phyloP scores from a whole-genome alignment of 2,888 invertebrate species.

The Ichneumoninae sp. region DNA sequence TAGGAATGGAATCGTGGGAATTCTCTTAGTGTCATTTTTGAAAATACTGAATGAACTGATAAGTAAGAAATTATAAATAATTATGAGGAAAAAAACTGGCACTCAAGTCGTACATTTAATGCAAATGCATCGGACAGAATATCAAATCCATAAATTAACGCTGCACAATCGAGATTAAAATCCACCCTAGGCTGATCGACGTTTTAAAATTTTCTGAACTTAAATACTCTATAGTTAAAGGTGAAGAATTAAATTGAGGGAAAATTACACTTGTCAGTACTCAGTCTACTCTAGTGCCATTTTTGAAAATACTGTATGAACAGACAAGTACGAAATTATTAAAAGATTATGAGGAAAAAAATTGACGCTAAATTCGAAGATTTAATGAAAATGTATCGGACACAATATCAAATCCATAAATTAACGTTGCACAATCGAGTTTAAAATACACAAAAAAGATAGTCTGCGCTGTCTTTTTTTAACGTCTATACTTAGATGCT shows the following conservation, averaged over 20 bases:
- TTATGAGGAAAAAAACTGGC: too few species aligned
- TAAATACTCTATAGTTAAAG: too few species aligned
- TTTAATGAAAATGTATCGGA: neutral
- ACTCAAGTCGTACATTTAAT: too few species aligned
- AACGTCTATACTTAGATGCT: neutral
- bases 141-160: too few species aligned
- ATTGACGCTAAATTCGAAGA: neutral
- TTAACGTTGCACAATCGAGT: neutral
- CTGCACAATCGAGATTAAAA: too few species aligned
- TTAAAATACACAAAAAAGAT: neutral
- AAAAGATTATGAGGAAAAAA: neutral
- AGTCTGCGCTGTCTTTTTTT: neutral
- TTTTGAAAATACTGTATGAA: neutral
- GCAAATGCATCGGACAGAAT: too few species aligned
- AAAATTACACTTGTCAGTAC: neutral
- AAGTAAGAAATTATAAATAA: too few species aligned
- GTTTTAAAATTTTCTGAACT: too few species aligned
- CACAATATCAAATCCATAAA: neutral
- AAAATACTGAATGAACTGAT: too few species aligned
- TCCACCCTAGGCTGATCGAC: too few species aligned
- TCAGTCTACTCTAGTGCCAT: neutral
- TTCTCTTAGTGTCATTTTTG: too few species aligned
- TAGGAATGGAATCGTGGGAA: neutral
- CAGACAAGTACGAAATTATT: neutral
- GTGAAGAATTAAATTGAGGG: too few species aligned